Percentiles rank a stretch among this genome's conserved stretches.
These are phyloP conservation scores for Agriopis marginaria DNA, from an alignment of 2,888 invertebrate species.

Conservation along the genomic window DNA sequence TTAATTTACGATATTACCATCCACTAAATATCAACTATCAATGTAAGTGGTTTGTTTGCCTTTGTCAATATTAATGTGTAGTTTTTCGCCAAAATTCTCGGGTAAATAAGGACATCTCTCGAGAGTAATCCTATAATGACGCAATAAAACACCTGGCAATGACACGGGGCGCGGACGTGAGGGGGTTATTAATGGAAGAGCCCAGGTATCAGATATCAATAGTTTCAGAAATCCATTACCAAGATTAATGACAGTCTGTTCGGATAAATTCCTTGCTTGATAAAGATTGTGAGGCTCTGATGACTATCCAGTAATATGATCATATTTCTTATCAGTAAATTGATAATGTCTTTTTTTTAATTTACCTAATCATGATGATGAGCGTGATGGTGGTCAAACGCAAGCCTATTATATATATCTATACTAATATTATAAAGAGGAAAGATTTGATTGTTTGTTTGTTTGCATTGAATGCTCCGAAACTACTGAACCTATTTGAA, in stretches of 20 bases:
- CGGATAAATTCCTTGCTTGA: not conserved
- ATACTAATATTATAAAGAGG: no score
- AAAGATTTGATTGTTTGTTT: no score
- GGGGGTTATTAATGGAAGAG: slow-evolving; percentile 16
- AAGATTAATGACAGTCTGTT: slow-evolving; percentile 22
- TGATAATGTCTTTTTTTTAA: not conserved
- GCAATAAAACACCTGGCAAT: slow-evolving; percentile 24
- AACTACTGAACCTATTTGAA: no score
- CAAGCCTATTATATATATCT: no score
- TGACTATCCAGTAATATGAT: not conserved
- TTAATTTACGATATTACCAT: not conserved
- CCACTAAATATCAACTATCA: not conserved
- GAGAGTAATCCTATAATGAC: slow-evolving; percentile 16
- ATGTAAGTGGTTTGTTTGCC: not conserved
- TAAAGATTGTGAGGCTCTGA: not conserved
- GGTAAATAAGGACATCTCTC: slow-evolving; percentile 14
- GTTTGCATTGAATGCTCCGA: no score
- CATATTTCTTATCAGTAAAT: not conserved
- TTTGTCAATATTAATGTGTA: not conserved
- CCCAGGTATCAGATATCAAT: slow-evolving; percentile 22
- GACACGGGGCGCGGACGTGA: slow-evolving; percentile 17
- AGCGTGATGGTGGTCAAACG: no score
- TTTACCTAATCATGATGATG: not conserved
- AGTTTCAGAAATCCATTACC: slow-evolving; percentile 26
- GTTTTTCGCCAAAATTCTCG: slow-evolving; percentile 1